Percentiles rank a stretch among this genome's conserved stretches.
These are phyloP conservation scores for Eulimnadia texana DNA, from an alignment of 1,140 invertebrate genomes.

Conservation along the genomic window DNA sequence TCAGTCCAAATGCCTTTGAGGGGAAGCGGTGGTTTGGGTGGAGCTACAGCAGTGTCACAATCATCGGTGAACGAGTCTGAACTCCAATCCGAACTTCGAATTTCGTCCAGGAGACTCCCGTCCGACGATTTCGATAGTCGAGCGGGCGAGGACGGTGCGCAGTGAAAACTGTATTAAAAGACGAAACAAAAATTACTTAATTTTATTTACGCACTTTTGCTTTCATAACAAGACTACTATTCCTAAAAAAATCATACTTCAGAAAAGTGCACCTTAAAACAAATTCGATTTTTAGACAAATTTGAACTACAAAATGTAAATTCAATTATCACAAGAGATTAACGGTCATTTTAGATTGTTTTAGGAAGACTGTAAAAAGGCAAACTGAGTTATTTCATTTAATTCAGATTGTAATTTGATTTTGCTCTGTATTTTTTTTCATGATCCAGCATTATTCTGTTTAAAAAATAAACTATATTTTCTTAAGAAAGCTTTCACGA, in stretches of 20 bases:
- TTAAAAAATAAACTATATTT: too few relatives aligned
- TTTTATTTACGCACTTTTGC: not conserved
- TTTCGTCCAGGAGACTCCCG: constrained; percentile 10
- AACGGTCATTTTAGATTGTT: too few relatives aligned
- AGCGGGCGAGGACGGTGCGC: not conserved
- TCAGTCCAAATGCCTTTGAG: constrained; percentile 22
- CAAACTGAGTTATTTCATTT: too few relatives aligned
- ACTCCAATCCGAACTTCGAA: constrained; percentile 8
- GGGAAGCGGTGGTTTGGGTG: constrained; percentile 75
- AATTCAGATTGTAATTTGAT: too few relatives aligned
- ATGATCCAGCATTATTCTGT: too few relatives aligned
- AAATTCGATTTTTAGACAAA: not conserved
- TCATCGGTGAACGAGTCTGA: constrained; percentile 1
- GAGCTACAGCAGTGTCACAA: constrained; percentile 42
- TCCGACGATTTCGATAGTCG: constrained; percentile 9
- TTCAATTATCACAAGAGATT: too few relatives aligned
- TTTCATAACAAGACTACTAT: not conserved
- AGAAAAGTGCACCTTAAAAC: not conserved
- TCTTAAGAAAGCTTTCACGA: too few relatives aligned
- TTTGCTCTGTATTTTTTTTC: too few relatives aligned
- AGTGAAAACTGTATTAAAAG: not conserved
- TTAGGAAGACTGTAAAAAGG: too few relatives aligned
- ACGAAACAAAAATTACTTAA: not conserved
- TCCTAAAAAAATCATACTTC: not conserved
- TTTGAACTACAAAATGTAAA: too few relatives aligned